Percentiles rank a stretch among this genome's conserved stretches.
phyloP scores from a whole-genome alignment of 2,888 invertebrate species.

The Calameuta idolon region DNA sequence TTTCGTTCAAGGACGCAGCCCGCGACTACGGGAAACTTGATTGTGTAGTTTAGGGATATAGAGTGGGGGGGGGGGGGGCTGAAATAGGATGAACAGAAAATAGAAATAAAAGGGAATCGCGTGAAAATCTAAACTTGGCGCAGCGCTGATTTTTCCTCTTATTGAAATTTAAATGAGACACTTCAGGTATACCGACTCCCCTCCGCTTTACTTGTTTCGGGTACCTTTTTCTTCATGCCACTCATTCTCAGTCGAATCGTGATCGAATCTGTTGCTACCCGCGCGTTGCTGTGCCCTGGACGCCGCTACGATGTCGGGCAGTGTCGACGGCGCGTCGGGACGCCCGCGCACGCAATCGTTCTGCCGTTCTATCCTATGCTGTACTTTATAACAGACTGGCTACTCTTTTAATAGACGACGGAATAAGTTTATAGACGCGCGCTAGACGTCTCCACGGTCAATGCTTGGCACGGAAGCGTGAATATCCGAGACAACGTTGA shows the following conservation, averaged over 20 bases:
- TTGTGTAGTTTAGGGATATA: background rate
- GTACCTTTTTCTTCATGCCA: constrained; percentile 43
- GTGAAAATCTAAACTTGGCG: background rate
- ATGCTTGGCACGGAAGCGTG: constrained; percentile 46
- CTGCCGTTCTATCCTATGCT: background rate
- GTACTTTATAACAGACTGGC: background rate
- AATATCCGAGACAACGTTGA: constrained; percentile 36
- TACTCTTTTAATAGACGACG: constrained; percentile 51
- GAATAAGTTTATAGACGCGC: constrained; percentile 49
- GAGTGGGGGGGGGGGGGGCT: too few relatives aligned
- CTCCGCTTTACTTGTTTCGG: background rate
- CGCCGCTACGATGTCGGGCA: constrained; percentile 17
- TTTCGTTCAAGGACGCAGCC: background rate
- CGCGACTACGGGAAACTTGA: background rate
- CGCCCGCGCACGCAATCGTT: constrained; percentile 35
- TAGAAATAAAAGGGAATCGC: background rate
- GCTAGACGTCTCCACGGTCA: constrained; percentile 53
- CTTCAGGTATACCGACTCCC: background rate
- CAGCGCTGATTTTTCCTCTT: background rate
- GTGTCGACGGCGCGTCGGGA: constrained; percentile 34
- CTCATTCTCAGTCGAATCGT: constrained; percentile 48
- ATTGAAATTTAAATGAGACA: background rate
- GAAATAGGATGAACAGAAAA: background rate
- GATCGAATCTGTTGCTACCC: constrained; percentile 63
- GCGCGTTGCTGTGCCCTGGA: constrained; percentile 34